Evolutionary conservation across 2,888 invertebrate species (phyloP).

Genomic region (Stegophylla sp.): DNA sequence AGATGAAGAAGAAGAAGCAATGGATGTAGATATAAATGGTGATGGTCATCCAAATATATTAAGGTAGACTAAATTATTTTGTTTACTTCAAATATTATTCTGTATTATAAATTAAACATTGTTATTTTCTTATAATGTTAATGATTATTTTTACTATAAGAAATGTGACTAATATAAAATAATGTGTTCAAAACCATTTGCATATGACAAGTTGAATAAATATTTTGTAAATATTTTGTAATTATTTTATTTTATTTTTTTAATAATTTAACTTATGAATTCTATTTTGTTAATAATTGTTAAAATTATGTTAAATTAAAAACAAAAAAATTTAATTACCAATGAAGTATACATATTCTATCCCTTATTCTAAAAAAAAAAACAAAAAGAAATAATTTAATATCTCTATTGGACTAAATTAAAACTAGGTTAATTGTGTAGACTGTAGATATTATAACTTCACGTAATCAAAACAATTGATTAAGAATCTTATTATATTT

Average conservation of each 20-base stretch:
- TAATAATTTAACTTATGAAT: conserved; percentile 11
- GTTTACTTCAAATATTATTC: conserved; percentile 31
- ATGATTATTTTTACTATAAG: conserved; percentile 12
- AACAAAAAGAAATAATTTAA: too few species aligned
- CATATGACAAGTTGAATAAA: conserved; percentile 21
- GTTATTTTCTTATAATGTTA: conserved; percentile 25
- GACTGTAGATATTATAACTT: too few species aligned
- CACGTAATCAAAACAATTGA: too few species aligned
- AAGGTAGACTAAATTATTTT: conserved; percentile 13
- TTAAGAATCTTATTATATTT: too few species aligned
- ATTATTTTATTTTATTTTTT: conserved; percentile 9
- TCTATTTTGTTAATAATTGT: neutral
- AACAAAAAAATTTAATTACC: neutral
- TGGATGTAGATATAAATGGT: conserved; percentile 49
- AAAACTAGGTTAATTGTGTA: neutral
- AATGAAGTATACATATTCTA: neutral
- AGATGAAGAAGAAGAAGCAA: conserved; percentile 50
- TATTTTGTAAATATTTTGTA: conserved; percentile 2
- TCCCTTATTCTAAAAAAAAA: neutral
- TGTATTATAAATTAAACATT: conserved; percentile 26
- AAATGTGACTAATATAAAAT: conserved; percentile 13
- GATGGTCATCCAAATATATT: conserved; percentile 27
- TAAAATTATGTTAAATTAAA: conserved; percentile 11
- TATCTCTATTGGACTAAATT: neutral
- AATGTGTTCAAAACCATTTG: conserved; percentile 22